Percentiles rank a stretch among this genome's conserved stretches.
Evolutionary conservation across 2,113 vertebrate genomes (phyloP).

Genomic region (Gulo gulo): DNA sequence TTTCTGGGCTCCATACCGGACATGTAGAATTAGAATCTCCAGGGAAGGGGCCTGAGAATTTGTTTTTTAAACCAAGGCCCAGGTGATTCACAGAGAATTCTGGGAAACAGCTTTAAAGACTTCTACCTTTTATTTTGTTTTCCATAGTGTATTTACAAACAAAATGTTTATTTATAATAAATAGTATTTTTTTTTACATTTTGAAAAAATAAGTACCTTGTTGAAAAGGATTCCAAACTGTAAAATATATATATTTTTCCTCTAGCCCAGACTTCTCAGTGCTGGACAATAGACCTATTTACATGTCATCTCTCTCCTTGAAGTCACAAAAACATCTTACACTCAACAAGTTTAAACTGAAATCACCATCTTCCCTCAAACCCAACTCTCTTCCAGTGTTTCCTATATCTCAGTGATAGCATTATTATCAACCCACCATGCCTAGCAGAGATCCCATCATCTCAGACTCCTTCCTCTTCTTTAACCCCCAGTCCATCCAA

Average conservation of each 20-base stretch:
- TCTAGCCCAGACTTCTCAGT: neutral
- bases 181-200: neutral
- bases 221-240: neutral
- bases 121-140: neutral
- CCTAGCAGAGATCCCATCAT: neutral
- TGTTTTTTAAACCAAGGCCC: neutral
- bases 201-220: conserved; percentile 21
- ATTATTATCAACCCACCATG: neutral
- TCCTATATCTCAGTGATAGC: neutral
- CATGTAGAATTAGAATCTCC: neutral
- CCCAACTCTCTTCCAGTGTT: neutral
- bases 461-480: neutral
- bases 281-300: conserved; percentile 1
- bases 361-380: neutral
- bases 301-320: neutral
- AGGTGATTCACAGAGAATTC: neutral
- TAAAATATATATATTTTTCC: neutral
- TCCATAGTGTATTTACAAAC: neutral
- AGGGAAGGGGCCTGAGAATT: neutral
- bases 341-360: neutral
- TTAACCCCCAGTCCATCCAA: neutral
- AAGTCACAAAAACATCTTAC: conserved; percentile 37
- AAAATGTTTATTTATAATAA: conserved; percentile 10
- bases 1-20: neutral
- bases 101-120: neutral